Conservation (phyloP, 1,140 invertebrate species). For the Berghia stephanieae region DNA sequence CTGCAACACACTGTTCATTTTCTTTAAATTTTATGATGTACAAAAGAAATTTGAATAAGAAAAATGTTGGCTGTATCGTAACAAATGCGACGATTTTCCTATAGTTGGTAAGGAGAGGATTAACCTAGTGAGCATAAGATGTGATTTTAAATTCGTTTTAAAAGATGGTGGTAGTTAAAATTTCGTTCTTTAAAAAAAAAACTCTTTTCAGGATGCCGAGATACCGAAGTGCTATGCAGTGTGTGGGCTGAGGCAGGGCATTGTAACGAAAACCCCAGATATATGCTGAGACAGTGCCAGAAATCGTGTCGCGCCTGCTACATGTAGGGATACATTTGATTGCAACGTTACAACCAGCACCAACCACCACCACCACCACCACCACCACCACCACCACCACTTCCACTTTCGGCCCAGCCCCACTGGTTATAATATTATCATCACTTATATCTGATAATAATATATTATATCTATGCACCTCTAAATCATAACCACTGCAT, state of each 20-base stretch:
- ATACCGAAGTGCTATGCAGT: conserved; percentile 43
- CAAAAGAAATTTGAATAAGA: not conserved
- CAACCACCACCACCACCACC: too few relatives aligned
- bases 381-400: too few relatives aligned
- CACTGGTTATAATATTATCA: too few relatives aligned
- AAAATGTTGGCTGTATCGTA: not conserved
- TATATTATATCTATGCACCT: too few relatives aligned
- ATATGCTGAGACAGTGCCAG: conserved; percentile 49
- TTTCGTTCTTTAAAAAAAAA: not conserved
- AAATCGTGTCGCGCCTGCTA: conserved; percentile 44
- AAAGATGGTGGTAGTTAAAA: not conserved
- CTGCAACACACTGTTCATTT: too few relatives aligned
- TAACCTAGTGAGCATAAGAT: too few relatives aligned
- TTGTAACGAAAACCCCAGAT: conserved; percentile 44
- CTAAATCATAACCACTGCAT: too few relatives aligned
- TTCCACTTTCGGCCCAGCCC: too few relatives aligned
- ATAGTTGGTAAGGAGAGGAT: not conserved
- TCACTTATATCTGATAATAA: too few relatives aligned
- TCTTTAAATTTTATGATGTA: not conserved
- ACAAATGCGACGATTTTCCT: not conserved
- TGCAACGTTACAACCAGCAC: too few relatives aligned
- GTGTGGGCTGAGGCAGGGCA: conserved; percentile 47
- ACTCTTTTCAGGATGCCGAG: conserved; percentile 45
- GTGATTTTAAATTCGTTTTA: too few relatives aligned
- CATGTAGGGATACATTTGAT: too few relatives aligned